Evolutionary conservation across 2,888 invertebrate genomes (phyloP).

Genomic region (Melanargia galathea): DNA sequence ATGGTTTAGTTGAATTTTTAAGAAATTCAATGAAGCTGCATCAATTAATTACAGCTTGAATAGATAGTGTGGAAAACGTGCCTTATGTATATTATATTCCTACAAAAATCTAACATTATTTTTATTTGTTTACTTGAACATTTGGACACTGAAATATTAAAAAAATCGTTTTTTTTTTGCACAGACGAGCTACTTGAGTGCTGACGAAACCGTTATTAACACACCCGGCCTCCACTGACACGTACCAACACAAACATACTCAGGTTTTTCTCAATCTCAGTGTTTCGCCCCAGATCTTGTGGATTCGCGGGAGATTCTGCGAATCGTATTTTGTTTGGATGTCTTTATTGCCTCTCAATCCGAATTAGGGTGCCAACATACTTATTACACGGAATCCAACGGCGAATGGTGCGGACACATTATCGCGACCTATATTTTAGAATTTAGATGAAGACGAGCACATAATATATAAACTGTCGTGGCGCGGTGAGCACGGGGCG

Average conservation of each 20-base stretch:
- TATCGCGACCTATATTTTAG: too few species aligned
- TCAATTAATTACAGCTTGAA: too few species aligned
- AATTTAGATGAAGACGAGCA: too few species aligned
- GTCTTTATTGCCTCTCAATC: slow-evolving; percentile 30
- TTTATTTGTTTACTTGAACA: background rate
- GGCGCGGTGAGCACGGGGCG: too few species aligned
- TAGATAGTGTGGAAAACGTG: too few species aligned
- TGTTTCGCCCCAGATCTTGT: slow-evolving; percentile 44
- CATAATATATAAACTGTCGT: too few species aligned
- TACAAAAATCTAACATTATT: background rate
- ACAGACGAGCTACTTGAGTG: slow-evolving; percentile 76
- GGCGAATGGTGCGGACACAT: background rate
- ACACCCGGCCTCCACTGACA: slow-evolving; percentile 59
- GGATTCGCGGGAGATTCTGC: slow-evolving; percentile 36
- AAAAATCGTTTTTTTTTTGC: slow-evolving; percentile 60
- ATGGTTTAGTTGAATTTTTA: too few species aligned
- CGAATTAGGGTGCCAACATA: slow-evolving; percentile 16
- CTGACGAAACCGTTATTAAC: slow-evolving; percentile 66
- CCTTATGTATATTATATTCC: background rate
- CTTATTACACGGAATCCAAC: background rate
- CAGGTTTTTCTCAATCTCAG: slow-evolving; percentile 55
- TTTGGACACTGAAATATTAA: slow-evolving; percentile 27
- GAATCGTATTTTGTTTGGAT: slow-evolving; percentile 39
- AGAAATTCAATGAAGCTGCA: too few species aligned
- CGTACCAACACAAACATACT: slow-evolving; percentile 50